These are phyloP conservation scores for Cydia pomonella DNA, from an alignment of 1,140 invertebrate genomes.

Conservation along the genomic window DNA sequence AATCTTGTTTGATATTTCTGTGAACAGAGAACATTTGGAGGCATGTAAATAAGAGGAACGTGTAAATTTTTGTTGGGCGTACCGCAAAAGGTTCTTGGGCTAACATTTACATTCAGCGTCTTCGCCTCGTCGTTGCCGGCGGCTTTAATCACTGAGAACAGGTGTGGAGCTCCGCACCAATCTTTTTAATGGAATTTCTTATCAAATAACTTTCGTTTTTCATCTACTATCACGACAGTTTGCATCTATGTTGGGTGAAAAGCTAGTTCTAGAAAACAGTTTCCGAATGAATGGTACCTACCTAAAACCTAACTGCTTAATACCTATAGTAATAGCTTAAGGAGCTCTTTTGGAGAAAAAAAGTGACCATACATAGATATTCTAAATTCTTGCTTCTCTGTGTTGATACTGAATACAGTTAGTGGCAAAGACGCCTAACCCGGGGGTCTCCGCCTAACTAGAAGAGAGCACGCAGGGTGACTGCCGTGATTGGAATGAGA, in stretches of 20 bases:
- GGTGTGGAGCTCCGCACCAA: conserved; percentile 65
- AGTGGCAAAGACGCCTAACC: too few relatives aligned
- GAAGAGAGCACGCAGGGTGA: too few relatives aligned
- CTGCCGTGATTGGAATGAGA: too few relatives aligned
- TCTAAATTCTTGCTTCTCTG: too few relatives aligned
- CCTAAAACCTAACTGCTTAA: too few relatives aligned
- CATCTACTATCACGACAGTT: conserved; percentile 33
- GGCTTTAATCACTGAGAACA: conserved; percentile 75
- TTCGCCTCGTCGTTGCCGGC: conserved; percentile 56
- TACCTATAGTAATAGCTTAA: too few relatives aligned
- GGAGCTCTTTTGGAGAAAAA: too few relatives aligned
- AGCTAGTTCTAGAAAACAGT: neutral
- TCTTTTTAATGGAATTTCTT: conserved; percentile 70
- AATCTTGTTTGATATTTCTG: conserved; percentile 48
- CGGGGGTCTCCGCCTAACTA: too few relatives aligned
- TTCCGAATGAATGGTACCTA: too few relatives aligned
- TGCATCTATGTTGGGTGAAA: conserved; percentile 12
- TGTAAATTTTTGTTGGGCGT: conserved; percentile 64
- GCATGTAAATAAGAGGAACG: conserved; percentile 49
- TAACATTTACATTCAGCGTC: conserved; percentile 72
- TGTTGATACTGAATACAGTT: too few relatives aligned
- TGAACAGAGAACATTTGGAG: conserved; percentile 37
- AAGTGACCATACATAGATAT: too few relatives aligned
- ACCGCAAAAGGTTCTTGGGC: conserved; percentile 63
- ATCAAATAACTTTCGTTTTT: conserved; percentile 56